A percentile compares a stretch with the other conserved stretches of the same genome.
Conservation (phyloP, 2,888 invertebrate species). For the Diloba caeruleocephala region DNA sequence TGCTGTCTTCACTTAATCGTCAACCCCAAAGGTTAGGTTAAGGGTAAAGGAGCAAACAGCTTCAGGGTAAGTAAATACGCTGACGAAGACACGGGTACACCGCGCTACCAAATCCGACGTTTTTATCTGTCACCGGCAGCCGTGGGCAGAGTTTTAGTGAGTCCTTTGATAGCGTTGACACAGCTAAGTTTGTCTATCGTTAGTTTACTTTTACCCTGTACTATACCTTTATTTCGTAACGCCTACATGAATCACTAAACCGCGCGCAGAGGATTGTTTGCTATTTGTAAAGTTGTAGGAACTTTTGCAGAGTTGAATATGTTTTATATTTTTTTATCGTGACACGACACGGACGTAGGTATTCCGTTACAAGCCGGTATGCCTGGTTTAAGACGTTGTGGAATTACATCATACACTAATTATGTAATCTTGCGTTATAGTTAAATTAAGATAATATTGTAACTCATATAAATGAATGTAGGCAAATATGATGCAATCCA, state of each 20-base stretch:
- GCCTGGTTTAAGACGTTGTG: slow-evolving; percentile 4
- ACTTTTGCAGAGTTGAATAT: slow-evolving; percentile 30
- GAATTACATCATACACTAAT: too few relatives aligned
- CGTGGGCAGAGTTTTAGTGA: slow-evolving; percentile 72
- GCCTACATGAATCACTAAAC: slow-evolving; percentile 37
- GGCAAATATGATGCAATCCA: too few relatives aligned
- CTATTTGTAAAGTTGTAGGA: slow-evolving; percentile 52
- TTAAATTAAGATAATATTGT: too few relatives aligned
- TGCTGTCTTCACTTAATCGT: slow-evolving; percentile 48
- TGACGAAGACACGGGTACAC: slow-evolving; percentile 83
- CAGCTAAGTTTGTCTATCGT: slow-evolving; percentile 58
- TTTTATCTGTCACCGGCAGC: slow-evolving; percentile 85
- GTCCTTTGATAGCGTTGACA: slow-evolving; percentile 77
- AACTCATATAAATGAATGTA: too few relatives aligned
- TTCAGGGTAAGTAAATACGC: slow-evolving; percentile 85
- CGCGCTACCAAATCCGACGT: slow-evolving; percentile 74
- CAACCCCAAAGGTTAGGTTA: slow-evolving; percentile 72
- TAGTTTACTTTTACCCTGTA: slow-evolving; percentile 53
- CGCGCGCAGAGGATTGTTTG: slow-evolving; percentile 41
- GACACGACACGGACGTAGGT: slow-evolving; percentile 3
- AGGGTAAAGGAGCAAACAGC: slow-evolving; percentile 86
- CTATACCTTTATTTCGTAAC: slow-evolving; percentile 48
- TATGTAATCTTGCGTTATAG: too few relatives aligned
- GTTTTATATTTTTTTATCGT: slow-evolving; percentile 39
- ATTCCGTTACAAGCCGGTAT: slow-evolving; percentile 1